These are phyloP conservation scores for Elgonia sp. DNA, from an alignment of 2,888 invertebrate species.

Conservation along the genomic window DNA sequence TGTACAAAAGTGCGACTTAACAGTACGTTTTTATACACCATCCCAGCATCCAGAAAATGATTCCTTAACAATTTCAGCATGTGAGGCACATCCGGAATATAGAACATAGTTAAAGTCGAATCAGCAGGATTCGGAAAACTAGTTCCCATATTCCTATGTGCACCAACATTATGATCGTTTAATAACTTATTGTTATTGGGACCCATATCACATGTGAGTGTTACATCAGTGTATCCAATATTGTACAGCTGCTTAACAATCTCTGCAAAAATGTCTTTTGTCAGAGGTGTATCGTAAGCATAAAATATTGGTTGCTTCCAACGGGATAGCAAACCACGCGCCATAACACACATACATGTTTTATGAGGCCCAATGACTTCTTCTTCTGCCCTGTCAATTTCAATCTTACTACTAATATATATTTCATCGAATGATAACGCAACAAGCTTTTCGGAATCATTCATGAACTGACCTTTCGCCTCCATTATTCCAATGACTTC, in stretches of 20 bases:
- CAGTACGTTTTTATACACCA: background rate
- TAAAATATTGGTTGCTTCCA: conserved; percentile 73
- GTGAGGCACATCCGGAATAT: conserved; percentile 48
- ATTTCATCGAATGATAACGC: too few relatives aligned
- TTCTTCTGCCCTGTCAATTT: conserved; percentile 48
- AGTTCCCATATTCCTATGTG: conserved; percentile 33
- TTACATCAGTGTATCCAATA: conserved; percentile 33
- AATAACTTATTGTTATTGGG: background rate
- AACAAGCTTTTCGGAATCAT: too few relatives aligned
- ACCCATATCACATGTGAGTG: conserved; percentile 50
- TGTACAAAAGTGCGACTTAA: background rate
- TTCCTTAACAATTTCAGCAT: conserved; percentile 51
- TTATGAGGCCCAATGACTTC: conserved; percentile 55
- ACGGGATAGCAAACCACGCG: conserved; percentile 40
- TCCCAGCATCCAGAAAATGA: background rate
- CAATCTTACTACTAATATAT: too few relatives aligned
- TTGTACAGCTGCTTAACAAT: conserved; percentile 54
- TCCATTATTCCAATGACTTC: too few relatives aligned
- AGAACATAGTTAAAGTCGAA: conserved; percentile 52
- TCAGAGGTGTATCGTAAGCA: conserved; percentile 61
- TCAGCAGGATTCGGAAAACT: background rate
- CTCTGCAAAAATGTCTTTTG: conserved; percentile 50
- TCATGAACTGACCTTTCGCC: too few relatives aligned
- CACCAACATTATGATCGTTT: conserved; percentile 18
- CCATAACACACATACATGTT: conserved; percentile 52